phyloP scores from a whole-genome alignment of 2,888 invertebrate species.

The Scelioninae gen. 1 region DNA sequence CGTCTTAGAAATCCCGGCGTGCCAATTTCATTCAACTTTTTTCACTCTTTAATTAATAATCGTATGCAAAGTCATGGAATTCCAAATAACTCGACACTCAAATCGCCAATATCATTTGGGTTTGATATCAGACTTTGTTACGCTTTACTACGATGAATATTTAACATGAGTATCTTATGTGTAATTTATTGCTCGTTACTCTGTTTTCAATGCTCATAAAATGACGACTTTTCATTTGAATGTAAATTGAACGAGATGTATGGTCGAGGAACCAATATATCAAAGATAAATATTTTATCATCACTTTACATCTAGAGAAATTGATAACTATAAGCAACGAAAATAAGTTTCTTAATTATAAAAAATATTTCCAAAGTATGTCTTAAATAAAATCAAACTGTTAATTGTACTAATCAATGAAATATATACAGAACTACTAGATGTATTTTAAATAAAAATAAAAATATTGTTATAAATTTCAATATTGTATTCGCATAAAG shows the following conservation, averaged over 20 bases:
- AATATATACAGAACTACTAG: background rate
- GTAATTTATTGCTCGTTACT: constrained; percentile 41
- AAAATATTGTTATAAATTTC: constrained; percentile 34
- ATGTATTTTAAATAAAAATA: too few relatives aligned
- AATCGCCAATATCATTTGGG: background rate
- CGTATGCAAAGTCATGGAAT: constrained; percentile 27
- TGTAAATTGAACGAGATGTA: constrained; percentile 17
- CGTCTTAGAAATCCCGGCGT: constrained; percentile 36
- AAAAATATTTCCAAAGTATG: too few relatives aligned
- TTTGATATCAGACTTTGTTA: constrained; percentile 12
- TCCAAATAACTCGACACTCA: background rate
- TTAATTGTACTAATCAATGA: constrained; percentile 3
- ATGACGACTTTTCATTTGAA: constrained; percentile 37
- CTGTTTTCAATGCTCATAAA: constrained; percentile 21
- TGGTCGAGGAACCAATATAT: background rate
- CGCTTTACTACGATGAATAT: constrained; percentile 30
- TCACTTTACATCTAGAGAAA: background rate
- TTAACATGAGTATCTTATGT: constrained; percentile 27
- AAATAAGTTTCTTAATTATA: too few relatives aligned
- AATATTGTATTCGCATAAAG: constrained; percentile 22
- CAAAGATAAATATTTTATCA: constrained; percentile 8
- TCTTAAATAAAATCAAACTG: too few relatives aligned
- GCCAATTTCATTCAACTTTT: constrained; percentile 19
- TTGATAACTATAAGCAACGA: too few relatives aligned
- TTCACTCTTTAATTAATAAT: constrained; percentile 25